Conservation (phyloP, 2,113 vertebrate genomes). For the Hemicordylus capensis region DNA sequence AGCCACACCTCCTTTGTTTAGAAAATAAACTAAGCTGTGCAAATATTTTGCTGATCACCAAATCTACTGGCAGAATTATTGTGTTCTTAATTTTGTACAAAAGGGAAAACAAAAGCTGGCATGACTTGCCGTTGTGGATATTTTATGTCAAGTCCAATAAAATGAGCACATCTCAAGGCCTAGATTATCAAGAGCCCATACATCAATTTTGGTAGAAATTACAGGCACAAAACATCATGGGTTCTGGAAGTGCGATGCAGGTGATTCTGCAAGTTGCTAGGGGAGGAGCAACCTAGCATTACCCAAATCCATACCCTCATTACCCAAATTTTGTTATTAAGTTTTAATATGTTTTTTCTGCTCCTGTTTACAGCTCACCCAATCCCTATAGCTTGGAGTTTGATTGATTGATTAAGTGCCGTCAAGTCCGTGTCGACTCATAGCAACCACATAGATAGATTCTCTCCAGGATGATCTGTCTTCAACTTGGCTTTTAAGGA, state of each 20-base stretch:
- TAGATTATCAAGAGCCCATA: constrained; percentile 49
- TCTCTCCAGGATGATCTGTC: too few relatives aligned
- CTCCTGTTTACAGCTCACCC: too few relatives aligned
- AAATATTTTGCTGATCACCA: constrained; percentile 73
- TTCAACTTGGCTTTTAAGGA: too few relatives aligned
- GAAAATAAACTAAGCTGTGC: constrained; percentile 64
- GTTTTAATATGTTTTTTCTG: too few relatives aligned
- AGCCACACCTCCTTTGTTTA: constrained; percentile 69
- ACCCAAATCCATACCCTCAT: too few relatives aligned
- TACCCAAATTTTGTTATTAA: too few relatives aligned
- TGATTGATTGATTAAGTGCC: too few relatives aligned
- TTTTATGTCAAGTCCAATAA: constrained; percentile 61
- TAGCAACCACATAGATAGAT: too few relatives aligned
- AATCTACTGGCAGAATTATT: constrained; percentile 69
- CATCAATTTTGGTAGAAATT: constrained; percentile 42
- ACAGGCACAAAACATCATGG: not conserved
- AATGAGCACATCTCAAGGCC: constrained; percentile 22
- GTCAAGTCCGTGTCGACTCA: too few relatives aligned
- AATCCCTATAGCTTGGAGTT: too few relatives aligned
- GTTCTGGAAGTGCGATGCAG: not conserved
- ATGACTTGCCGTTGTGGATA: constrained; percentile 42
- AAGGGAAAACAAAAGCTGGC: constrained; percentile 69
- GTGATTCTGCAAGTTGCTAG: not conserved
- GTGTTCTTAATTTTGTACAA: constrained; percentile 59
- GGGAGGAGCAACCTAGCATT: too few relatives aligned